Conservation (phyloP, 2,113 vertebrate genomes). For the Boulengeromyrus knoepffleri region DNA sequence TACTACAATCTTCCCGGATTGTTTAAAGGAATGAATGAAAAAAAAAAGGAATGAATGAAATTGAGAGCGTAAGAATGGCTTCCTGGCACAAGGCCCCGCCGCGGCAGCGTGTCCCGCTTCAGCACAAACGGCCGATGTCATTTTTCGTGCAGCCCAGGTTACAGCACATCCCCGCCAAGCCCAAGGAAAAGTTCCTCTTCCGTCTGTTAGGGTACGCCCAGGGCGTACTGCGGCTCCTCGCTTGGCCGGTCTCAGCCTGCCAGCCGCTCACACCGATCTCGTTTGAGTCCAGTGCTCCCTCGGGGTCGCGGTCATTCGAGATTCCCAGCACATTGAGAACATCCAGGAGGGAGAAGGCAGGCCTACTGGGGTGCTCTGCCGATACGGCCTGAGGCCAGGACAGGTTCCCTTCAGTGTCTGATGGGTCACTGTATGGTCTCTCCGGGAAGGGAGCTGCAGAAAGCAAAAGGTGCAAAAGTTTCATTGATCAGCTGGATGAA, state of each 20-base stretch:
- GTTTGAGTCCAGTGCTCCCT: conserved; percentile 21
- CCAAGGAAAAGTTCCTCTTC: conserved; percentile 69
- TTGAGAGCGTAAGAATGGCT: neutral
- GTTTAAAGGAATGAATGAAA: neutral
- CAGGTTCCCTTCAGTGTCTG: conserved; percentile 33
- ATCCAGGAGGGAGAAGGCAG: conserved; percentile 41
- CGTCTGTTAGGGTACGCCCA: conserved; percentile 49
- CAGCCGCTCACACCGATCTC: conserved; percentile 28
- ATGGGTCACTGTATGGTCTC: conserved; percentile 32
- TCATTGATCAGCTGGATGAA: neutral
- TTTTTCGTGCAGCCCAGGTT: conserved; percentile 79
- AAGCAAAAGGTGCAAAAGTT: conserved; percentile 9
- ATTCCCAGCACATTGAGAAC: conserved; percentile 45
- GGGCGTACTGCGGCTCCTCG: conserved; percentile 29
- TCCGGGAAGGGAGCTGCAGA: conserved; percentile 52
- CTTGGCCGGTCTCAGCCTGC: conserved; percentile 19
- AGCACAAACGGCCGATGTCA: conserved; percentile 79
- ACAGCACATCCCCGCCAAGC: conserved; percentile 77
- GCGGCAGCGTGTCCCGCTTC: conserved; percentile 34
- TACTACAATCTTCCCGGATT: conserved; percentile 18
- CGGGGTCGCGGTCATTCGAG: conserved; percentile 36
- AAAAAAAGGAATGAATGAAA: conserved; percentile 7
- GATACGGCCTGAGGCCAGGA: conserved; percentile 29
- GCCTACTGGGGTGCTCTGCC: conserved; percentile 28
- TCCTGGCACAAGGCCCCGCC: neutral